These are phyloP conservation scores for Leptonema lineaticorne DNA, from an alignment of 1,140 invertebrate species.

Conservation along the genomic window DNA sequence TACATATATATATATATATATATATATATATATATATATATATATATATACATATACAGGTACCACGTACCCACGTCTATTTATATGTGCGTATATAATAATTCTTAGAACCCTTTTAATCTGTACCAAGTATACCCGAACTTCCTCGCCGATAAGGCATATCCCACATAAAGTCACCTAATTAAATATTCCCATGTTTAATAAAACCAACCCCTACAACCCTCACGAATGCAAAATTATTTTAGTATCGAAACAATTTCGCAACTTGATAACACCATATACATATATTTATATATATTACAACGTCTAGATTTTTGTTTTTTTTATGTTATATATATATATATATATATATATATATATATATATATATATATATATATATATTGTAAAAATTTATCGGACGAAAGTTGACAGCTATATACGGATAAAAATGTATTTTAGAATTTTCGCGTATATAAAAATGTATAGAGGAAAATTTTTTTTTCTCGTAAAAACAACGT, in stretches of 20 bases:
- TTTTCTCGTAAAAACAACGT: background rate
- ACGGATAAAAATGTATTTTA: background rate
- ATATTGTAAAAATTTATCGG: background rate
- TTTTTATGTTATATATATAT: background rate
- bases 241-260: too few species aligned
- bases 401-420: background rate
- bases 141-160: background rate
- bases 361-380: background rate
- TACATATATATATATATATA: background rate
- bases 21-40: background rate
- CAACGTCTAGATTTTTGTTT: too few species aligned
- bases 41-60: background rate
- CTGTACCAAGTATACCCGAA: constrained; percentile 3
- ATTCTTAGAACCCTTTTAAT: constrained; percentile 15
- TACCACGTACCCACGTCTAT: background rate
- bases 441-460: too few species aligned
- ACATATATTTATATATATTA: too few species aligned
- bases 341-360: background rate
- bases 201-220: background rate
- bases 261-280: too few species aligned
- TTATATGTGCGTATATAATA: background rate
- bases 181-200: constrained; percentile 5
- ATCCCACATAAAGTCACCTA: background rate
- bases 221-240: background rate
- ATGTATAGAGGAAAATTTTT: constrained; percentile 7